Percentiles rank a stretch among this genome's conserved stretches.
These are phyloP conservation scores for Cryptotis parvus DNA, from an alignment of 2,113 vertebrate species.

Conservation along the genomic window DNA sequence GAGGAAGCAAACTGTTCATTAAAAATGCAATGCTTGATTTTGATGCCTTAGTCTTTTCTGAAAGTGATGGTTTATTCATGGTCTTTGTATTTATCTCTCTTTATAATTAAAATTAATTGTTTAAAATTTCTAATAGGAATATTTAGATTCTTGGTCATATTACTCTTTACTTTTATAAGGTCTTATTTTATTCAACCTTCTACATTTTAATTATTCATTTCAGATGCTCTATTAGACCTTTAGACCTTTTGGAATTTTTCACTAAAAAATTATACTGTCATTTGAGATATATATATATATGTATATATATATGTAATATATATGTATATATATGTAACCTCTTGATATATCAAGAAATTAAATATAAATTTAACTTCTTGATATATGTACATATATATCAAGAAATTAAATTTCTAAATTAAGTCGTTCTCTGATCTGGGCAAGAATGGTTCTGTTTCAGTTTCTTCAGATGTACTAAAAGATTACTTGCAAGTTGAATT, in stretches of 20 bases:
- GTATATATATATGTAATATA: no score
- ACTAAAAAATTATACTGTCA: no score
- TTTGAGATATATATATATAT: no score
- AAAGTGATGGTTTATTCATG: neutral
- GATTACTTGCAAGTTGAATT: slow-evolving; percentile 10
- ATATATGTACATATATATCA: neutral
- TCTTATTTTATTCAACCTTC: neutral
- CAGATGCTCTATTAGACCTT: neutral
- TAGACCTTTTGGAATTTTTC: neutral
- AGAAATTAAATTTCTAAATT: neutral
- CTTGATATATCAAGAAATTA: no score
- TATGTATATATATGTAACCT: no score
- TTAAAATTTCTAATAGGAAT: slow-evolving; percentile 40
- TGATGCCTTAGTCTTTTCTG: neutral
- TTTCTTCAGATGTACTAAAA: slow-evolving; percentile 49
- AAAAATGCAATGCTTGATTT: neutral
- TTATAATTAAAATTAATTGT: slow-evolving; percentile 39
- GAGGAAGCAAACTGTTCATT: neutral
- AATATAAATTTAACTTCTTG: no score
- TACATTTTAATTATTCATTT: neutral
- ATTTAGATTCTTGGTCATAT: neutral
- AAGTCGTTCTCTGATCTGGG: slow-evolving; percentile 12
- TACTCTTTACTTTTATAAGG: neutral
- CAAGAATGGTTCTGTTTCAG: slow-evolving; percentile 28
- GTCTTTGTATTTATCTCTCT: slow-evolving; percentile 33